Base-by-base conservation (phyloP, 2,113 vertebrate species). In the Protomyctophum bolini region DNA sequence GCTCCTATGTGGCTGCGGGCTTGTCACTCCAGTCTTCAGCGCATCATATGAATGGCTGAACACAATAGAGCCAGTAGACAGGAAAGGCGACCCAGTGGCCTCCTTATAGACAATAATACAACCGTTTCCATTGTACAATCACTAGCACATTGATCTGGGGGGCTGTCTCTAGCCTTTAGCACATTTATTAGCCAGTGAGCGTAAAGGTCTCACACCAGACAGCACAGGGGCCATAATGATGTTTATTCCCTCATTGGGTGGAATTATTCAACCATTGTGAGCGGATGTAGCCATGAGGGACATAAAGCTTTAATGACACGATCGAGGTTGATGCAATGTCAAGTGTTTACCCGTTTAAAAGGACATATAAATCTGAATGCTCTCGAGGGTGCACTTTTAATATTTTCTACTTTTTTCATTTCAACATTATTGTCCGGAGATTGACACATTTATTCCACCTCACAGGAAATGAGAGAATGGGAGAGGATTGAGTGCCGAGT, bases 31-130 rank as follows among this genome's bases (percentile, higher is more conserved):
- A 2, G 81, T 85, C 83, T 58, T 55, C 28, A 78, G 89, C 83
- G 64, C 76, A 81, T 74, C 71, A 15, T 70, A 10, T 75, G 76
- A 87, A 81, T 72, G 75, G 63, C 57, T 51, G 74, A 54, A 70
- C 41, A 89, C 87, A 91, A 90, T 80, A 7, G 91, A 88, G 80
- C 70, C 79, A 90, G 86, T 6, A 88, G 88, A 91, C 86, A 66
- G 89, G 87, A 86, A 89, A 87, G 65, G 63, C 48, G 82, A 73
- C 72, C 83, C 81, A 75, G 63, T 89, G 86, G 76, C 88, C 84
- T 86, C 80, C 57, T 90, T 90, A 66, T 48, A 79, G 75, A 86
- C 82, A 70, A 84, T 78, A 87, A 87, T 73, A 67, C 60, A 85
- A 76, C 56, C 41, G 65, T 73, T 21, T 55, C 82, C 49, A 73